These are phyloP conservation scores for Benitochromis conjunctus DNA, from an alignment of 2,113 vertebrate species.

Conservation along the genomic window DNA sequence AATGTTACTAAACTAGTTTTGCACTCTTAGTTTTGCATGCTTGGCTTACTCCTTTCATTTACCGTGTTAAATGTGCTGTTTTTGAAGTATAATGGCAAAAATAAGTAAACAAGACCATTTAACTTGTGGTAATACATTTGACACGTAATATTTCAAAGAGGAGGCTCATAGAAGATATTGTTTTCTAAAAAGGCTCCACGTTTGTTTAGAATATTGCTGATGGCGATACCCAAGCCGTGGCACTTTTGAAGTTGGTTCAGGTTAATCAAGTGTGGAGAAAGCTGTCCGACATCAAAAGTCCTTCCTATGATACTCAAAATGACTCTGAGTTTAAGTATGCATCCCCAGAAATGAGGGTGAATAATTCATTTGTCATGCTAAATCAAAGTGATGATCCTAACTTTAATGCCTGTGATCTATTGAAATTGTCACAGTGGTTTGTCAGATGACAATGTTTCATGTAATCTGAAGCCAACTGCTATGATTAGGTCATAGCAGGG, in stretches of 20 bases:
- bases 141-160: slow-evolving; percentile 28
- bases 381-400: slow-evolving; percentile 32
- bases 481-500: not conserved
- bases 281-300: slow-evolving; percentile 37
- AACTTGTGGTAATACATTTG: not conserved
- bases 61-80: not conserved
- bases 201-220: slow-evolving; percentile 19
- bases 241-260: slow-evolving; percentile 45
- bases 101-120: not conserved
- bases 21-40: not conserved
- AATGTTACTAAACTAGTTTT: not conserved
- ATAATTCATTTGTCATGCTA: slow-evolving; percentile 41
- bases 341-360: slow-evolving; percentile 20
- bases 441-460: not conserved
- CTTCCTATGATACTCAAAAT: slow-evolving; percentile 25
- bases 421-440: not conserved
- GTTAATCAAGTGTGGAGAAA: slow-evolving; percentile 36
- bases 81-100: not conserved
- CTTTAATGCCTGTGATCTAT: slow-evolving; percentile 15
- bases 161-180: not conserved
- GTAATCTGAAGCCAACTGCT: not conserved
- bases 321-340: slow-evolving; percentile 31
- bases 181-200: not conserved
- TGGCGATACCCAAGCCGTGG: not conserved
- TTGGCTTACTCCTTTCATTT: not conserved